These are phyloP conservation scores for Diadegma fenestrale DNA, from an alignment of 2,888 invertebrate species.

Conservation along the genomic window DNA sequence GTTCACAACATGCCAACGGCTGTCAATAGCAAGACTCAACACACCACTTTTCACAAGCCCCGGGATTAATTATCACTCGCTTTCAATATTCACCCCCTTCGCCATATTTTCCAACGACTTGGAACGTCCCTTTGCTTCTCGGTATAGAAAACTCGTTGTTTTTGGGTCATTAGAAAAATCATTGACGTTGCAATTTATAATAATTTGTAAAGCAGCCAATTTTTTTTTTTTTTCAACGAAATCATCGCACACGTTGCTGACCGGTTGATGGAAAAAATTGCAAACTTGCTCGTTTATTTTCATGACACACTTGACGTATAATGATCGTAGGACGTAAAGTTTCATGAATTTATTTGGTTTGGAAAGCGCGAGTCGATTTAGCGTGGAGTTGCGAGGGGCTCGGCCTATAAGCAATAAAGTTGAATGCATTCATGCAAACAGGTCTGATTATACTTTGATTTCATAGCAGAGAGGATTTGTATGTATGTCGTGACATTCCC, in stretches of 20 bases:
- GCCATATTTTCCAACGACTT: constrained; percentile 8
- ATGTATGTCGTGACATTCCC: constrained; percentile 41
- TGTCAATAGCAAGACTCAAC: constrained; percentile 76
- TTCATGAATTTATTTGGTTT: background rate
- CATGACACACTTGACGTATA: background rate
- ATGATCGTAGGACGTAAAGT: background rate
- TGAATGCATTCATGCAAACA: constrained; percentile 50
- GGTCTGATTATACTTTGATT: constrained; percentile 63
- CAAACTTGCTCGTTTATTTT: background rate
- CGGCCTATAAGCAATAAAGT: constrained; percentile 42
- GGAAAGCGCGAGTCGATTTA: constrained; percentile 10
- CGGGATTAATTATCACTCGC: constrained; percentile 54
- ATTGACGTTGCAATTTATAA: background rate
- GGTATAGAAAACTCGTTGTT: background rate
- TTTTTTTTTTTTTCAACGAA: background rate
- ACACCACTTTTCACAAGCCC: constrained; percentile 51
- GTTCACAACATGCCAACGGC: constrained; percentile 74
- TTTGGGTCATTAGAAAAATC: background rate
- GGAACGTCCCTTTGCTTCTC: background rate
- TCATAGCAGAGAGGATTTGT: constrained; percentile 35
- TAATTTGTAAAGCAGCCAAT: background rate
- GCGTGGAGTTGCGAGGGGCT: background rate
- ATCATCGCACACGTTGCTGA: background rate
- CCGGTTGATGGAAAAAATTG: background rate
- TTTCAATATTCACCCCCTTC: constrained; percentile 22